Evolutionary conservation across 2,888 invertebrate species (phyloP).

Genomic region (Priocnemis perturbator): DNA sequence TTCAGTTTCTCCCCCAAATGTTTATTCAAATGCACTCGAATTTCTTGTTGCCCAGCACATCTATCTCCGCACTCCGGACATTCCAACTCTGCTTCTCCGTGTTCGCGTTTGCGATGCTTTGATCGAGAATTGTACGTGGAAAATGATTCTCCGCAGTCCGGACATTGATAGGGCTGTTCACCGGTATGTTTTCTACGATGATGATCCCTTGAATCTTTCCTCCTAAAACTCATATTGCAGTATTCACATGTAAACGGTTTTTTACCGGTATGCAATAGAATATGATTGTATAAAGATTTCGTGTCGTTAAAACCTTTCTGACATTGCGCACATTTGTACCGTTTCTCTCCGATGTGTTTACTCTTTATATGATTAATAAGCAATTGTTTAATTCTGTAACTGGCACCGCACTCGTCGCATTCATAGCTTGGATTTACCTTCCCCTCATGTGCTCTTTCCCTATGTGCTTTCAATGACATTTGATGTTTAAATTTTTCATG

Average conservation of each 20-base stretch:
- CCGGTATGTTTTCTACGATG: conserved; percentile 54
- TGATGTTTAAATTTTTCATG: conserved; percentile 46
- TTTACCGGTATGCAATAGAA: too few relatives aligned
- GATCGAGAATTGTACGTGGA: conserved; percentile 43
- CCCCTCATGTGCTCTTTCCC: too few relatives aligned
- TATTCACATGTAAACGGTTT: too few relatives aligned
- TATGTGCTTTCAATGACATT: too few relatives aligned
- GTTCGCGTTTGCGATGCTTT: conserved; percentile 52
- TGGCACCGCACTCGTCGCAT: too few relatives aligned
- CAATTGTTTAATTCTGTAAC: too few relatives aligned
- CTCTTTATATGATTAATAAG: conserved; percentile 50
- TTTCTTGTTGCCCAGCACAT: too few relatives aligned
- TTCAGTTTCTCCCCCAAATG: conserved; percentile 54
- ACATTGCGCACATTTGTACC: conserved; percentile 57
- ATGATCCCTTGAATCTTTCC: conserved; percentile 52
- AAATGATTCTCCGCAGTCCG: conserved; percentile 51
- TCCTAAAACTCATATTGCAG: too few relatives aligned
- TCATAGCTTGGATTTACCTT: too few relatives aligned
- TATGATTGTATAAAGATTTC: conserved; percentile 53
- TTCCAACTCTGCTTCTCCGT: conserved; percentile 41
- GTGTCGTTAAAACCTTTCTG: conserved; percentile 52
- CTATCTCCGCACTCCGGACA: conserved; percentile 54
- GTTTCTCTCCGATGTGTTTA: conserved; percentile 51
- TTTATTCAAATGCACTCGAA: too few relatives aligned
- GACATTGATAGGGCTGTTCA: conserved; percentile 52